These are phyloP conservation scores for Larimichthys crocea DNA, from an alignment of 2,113 vertebrate species.

Conservation along the genomic window DNA sequence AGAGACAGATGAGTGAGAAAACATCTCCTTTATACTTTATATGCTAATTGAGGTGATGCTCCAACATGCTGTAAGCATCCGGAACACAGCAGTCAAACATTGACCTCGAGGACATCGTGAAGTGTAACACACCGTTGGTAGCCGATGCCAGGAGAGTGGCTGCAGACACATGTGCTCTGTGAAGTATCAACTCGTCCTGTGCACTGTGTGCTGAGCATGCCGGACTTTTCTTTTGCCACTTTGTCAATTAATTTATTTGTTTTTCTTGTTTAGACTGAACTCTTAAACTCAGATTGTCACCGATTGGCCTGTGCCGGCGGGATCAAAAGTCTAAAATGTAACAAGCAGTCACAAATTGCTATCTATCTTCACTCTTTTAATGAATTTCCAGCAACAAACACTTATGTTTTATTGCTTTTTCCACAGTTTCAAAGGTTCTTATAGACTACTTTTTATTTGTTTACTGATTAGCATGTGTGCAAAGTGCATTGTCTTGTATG, in stretches of 20 bases:
- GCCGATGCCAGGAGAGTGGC: conserved; percentile 45
- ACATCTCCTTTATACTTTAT: conserved; percentile 61
- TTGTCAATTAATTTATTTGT: background rate
- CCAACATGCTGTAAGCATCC: conserved; percentile 64
- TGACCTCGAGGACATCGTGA: conserved; percentile 58
- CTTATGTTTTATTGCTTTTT: background rate
- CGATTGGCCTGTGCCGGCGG: background rate
- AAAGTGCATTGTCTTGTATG: background rate
- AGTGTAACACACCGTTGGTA: conserved; percentile 27
- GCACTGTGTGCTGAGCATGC: background rate
- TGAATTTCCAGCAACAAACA: background rate
- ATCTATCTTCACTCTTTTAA: background rate
- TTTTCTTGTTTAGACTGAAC: background rate
- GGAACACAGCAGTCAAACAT: conserved; percentile 58
- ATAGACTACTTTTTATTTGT: background rate
- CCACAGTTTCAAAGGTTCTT: background rate
- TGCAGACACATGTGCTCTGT: conserved; percentile 20
- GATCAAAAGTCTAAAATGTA: conserved; percentile 5
- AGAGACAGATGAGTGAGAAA: conserved; percentile 48
- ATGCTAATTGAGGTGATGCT: conserved; percentile 69
- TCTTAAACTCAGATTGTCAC: background rate
- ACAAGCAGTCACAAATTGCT: background rate
- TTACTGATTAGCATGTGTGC: background rate
- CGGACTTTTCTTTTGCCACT: background rate
- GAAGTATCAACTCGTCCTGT: conserved; percentile 21